phyloP scores from a whole-genome alignment of 1,140 invertebrate genomes.

The Cepaea nemoralis region DNA sequence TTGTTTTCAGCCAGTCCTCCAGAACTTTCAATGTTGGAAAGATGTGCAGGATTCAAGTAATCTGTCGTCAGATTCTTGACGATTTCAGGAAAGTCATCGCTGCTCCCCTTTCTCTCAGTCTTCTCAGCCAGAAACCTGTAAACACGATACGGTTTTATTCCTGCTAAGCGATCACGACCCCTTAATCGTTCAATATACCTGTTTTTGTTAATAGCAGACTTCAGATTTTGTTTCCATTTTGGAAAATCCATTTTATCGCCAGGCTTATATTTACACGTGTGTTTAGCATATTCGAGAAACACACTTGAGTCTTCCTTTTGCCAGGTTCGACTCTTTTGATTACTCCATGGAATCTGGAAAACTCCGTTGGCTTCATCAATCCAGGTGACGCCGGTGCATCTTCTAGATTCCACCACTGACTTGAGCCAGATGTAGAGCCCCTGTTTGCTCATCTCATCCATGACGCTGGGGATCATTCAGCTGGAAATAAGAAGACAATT shows the following conservation, averaged over 20 bases:
- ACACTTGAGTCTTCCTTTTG: conserved; percentile 3
- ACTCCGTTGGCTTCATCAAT: neutral
- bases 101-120: neutral
- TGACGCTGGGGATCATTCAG: neutral
- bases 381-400: conserved; percentile 12
- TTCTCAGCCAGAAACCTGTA: neutral
- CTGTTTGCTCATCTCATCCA: neutral
- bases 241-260: conserved; percentile 16
- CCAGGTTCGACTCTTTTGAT: conserved; percentile 22
- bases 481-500: too few relatives aligned
- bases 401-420: neutral
- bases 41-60: neutral
- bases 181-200: neutral
- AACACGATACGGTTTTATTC: neutral
- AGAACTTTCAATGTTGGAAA: neutral
- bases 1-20: neutral
- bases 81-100: neutral
- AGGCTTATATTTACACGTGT: conserved; percentile 4
- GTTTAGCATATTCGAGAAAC: conserved; percentile 21
- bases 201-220: conserved; percentile 17
- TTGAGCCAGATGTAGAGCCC: conserved; percentile 6
- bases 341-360: conserved; percentile 12
- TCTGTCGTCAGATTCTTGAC: neutral
- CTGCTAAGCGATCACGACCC: neutral
- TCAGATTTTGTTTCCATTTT: conserved; percentile 3